Conservation (phyloP, 2,113 vertebrate genomes). For the Campylomormyrus tamandua region DNA sequence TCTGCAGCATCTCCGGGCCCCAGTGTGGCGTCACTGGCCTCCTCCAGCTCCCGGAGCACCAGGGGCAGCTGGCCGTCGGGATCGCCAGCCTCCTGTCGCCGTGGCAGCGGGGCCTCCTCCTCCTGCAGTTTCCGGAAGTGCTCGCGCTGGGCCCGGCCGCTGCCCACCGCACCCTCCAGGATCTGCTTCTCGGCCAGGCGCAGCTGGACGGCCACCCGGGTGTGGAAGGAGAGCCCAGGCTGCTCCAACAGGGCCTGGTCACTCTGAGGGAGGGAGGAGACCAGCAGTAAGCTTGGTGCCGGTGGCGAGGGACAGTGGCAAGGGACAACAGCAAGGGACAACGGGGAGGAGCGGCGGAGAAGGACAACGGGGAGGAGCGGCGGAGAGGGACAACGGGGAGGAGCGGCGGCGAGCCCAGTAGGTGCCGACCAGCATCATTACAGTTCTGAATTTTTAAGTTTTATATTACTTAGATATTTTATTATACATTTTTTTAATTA, state of each 20-base stretch:
- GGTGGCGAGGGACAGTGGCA: too few species aligned
- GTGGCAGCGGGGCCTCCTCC: constrained; percentile 66
- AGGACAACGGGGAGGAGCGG: too few species aligned
- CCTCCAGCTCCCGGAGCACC: constrained; percentile 73
- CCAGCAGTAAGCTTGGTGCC: too few species aligned
- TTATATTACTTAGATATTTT: too few species aligned
- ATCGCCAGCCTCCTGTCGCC: constrained; percentile 72
- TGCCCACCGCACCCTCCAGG: constrained; percentile 73
- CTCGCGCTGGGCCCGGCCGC: constrained; percentile 65
- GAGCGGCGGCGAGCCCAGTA: too few species aligned
- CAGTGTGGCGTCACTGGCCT: constrained; percentile 54
- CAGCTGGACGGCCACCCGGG: constrained; percentile 73
- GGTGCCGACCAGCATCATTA: too few species aligned
- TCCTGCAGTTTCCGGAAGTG: constrained; percentile 69
- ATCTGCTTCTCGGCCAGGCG: constrained; percentile 93
- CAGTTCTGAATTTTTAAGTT: too few species aligned
- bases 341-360: too few species aligned
- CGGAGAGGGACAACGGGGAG: too few species aligned
- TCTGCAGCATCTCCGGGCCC: constrained; percentile 46
- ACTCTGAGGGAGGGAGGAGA: constrained; percentile 55
- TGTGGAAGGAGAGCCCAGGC: constrained; percentile 68
- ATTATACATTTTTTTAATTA: too few species aligned
- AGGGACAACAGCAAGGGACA: too few species aligned
- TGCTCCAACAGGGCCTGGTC: constrained; percentile 73
- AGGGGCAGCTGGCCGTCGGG: constrained; percentile 77